Evolutionary conservation across 2,888 invertebrate genomes (phyloP).

Genomic region (Polydrusus pterygomalis): DNA sequence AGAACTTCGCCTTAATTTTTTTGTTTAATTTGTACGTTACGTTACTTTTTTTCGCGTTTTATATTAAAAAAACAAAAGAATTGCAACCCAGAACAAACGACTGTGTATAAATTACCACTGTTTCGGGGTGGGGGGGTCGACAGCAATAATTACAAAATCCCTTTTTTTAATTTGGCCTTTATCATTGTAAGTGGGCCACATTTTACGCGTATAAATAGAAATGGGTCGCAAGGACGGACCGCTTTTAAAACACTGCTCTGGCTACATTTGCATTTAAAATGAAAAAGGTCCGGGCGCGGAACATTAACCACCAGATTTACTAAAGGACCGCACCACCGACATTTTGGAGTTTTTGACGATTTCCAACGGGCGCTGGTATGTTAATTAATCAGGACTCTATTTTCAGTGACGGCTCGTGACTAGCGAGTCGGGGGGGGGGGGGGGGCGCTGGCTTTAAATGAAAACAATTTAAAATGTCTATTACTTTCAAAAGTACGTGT

Average conservation of each 20-base stretch:
- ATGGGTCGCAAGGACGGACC: neutral
- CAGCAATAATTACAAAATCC: slow-evolving; percentile 12
- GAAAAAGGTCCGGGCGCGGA: neutral
- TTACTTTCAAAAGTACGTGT: no score
- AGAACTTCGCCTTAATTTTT: no score
- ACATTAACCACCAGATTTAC: slow-evolving; percentile 1
- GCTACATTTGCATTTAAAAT: slow-evolving; percentile 15
- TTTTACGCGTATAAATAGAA: slow-evolving; percentile 13
- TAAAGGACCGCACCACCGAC: neutral
- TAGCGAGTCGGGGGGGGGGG: no score
- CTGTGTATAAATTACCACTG: neutral
- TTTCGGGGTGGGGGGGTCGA: slow-evolving; percentile 4
- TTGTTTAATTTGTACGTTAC: neutral
- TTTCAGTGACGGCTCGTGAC: no score
- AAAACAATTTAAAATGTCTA: no score
- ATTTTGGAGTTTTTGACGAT: no score
- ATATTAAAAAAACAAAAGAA: slow-evolving; percentile 6
- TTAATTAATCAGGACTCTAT: no score
- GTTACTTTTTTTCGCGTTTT: neutral
- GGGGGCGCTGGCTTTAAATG: no score
- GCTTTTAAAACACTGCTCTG: slow-evolving; percentile 5
- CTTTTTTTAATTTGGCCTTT: slow-evolving; percentile 18
- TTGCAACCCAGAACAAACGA: slow-evolving; percentile 18
- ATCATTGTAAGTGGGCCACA: slow-evolving; percentile 9
- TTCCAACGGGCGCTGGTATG: no score